These are phyloP conservation scores for Siniperca chuatsi DNA, from an alignment of 2,113 vertebrate species.

Conservation along the genomic window DNA sequence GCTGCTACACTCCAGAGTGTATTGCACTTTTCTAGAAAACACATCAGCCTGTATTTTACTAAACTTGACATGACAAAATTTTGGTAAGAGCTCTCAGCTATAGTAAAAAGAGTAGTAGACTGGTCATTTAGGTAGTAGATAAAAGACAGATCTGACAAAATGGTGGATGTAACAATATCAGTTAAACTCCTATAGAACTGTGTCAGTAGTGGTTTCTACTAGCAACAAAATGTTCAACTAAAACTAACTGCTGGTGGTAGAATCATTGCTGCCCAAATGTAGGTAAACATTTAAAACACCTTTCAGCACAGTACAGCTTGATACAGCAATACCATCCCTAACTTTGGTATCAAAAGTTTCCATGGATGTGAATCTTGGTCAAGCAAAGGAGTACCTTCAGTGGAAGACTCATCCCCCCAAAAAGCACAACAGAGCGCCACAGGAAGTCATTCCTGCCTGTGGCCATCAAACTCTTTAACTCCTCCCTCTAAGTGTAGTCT, in stretches of 20 bases:
- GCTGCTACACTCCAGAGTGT: neutral
- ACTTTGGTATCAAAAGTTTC: neutral
- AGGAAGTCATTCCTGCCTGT: no score
- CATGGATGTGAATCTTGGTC: neutral
- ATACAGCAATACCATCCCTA: neutral
- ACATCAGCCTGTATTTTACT: neutral
- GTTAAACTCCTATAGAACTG: neutral
- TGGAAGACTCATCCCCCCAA: no score
- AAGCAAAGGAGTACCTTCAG: no score
- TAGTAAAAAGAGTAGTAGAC: no score
- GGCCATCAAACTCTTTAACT: no score
- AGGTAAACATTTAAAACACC: neutral
- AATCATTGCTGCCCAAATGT: no score
- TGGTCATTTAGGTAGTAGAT: no score
- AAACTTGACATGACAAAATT: neutral
- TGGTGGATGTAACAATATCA: neutral
- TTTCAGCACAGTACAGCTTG: neutral
- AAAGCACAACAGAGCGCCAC: no score
- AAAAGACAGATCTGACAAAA: no score
- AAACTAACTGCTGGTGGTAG: no score
- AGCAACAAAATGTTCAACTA: neutral
- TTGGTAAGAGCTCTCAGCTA: no score
- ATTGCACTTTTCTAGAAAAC: neutral
- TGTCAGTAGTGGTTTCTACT: neutral
- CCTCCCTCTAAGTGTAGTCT: no score